Evolutionary conservation across 2,113 vertebrate species (phyloP), one percentile per base, ranked within the genome.

Genomic region (Anthoscopus minutus): DNA sequence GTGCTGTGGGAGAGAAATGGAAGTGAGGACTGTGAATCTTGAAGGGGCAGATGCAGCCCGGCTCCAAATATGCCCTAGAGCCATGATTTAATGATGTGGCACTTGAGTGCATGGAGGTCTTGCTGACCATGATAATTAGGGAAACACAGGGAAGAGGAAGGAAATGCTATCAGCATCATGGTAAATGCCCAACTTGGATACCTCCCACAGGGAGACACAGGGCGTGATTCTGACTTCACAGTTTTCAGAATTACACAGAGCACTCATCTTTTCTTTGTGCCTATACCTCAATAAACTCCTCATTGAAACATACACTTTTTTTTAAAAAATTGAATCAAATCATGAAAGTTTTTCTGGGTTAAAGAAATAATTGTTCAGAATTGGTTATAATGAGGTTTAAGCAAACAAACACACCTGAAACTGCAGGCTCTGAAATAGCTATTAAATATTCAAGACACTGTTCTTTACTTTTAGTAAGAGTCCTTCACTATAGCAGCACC

Each of bases 111-210:
- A 14, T 48, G 47, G 42, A 81, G 23, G 18, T 86, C 88, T 88
- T 70, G 42, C 71, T 14, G 42, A 45, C 19, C 67, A 62, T 45
- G 19, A 6, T 73, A 25, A 70, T 8, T 90, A 76, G 76, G 67
- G 80, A 94, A 96, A 76, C 66, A 54, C 1, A 2, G 51, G 67
- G 76, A 92, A 83, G 76, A 82, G 82, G 71, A 94, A 95, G 80
- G 90, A 95, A 95, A 86, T 12, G n/a, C 74, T 81, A 44, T 77
- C 88, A 94, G 62, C 86, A 90, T 50, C 82, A 66, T 74, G 47
- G 42, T 86, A 78, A 93, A 90, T 90, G 67, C 56, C 82, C 64
- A 86, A 16, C 54, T 77, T 51, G 13, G 56, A 62, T 83, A 45
- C 19, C 23, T 89, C 51, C 62, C 89, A 89, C 38, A 71, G 54